Evolutionary conservation across 2,113 vertebrate genomes (phyloP).

Genomic region (Thymallus thymallus): DNA sequence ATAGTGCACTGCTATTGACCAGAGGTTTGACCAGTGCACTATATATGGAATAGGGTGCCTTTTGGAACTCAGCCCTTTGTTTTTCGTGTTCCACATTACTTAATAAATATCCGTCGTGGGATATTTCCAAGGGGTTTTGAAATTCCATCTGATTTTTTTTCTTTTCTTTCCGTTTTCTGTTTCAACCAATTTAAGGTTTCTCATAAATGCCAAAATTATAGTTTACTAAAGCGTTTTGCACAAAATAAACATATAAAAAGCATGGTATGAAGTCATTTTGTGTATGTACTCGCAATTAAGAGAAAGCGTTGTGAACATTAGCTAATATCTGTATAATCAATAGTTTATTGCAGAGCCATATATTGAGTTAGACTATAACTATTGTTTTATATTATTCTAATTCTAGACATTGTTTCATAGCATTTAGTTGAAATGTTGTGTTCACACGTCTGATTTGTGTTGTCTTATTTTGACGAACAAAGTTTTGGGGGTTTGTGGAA

Average conservation of each 20-base stretch:
- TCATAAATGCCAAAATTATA: slow-evolving; percentile 82
- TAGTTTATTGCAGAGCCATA: slow-evolving; percentile 67
- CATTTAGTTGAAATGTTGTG: too few relatives aligned
- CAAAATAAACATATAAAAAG: slow-evolving; percentile 67
- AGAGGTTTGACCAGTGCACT: neutral
- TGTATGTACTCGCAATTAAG: slow-evolving; percentile 71
- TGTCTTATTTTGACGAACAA: slow-evolving; percentile 29
- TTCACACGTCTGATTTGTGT: slow-evolving; percentile 54
- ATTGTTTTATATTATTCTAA: too few relatives aligned
- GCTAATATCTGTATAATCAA: slow-evolving; percentile 69
- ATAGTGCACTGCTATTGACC: slow-evolving; percentile 3
- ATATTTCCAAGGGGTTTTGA: slow-evolving; percentile 36
- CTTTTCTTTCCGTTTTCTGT: slow-evolving; percentile 42
- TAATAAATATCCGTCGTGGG: too few relatives aligned
- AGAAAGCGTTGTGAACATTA: slow-evolving; percentile 69
- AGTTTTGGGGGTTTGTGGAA: neutral
- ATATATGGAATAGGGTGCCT: too few relatives aligned
- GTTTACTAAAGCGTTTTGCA: slow-evolving; percentile 85
- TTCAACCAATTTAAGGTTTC: slow-evolving; percentile 53
- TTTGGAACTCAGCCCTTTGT: too few relatives aligned
- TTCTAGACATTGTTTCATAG: too few relatives aligned
- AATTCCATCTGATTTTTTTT: slow-evolving; percentile 41
- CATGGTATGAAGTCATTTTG: slow-evolving; percentile 72
- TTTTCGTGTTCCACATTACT: too few relatives aligned
- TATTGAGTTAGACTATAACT: slow-evolving; percentile 18